phyloP scores from a whole-genome alignment of 2,113 vertebrate species.

The Calonectris borealis region DNA sequence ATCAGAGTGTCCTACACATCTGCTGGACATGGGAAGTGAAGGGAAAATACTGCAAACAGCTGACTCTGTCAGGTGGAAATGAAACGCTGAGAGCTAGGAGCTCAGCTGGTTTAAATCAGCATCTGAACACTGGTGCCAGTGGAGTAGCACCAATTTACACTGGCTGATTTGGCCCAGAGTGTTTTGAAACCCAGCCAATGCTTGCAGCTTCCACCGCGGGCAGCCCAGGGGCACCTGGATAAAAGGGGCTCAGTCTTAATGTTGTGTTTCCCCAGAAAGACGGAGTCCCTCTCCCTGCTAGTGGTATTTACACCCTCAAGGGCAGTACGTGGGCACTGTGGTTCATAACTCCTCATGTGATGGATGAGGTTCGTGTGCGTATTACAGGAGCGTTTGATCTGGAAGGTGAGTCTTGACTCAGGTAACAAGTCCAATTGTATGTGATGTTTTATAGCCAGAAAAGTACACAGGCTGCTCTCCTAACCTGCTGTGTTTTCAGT shows the following conservation, averaged over 20 bases:
- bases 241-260: neutral
- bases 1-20: neutral
- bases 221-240: neutral
- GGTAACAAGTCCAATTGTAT: neutral
- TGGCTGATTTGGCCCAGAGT: neutral
- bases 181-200: neutral
- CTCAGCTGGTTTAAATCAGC: neutral
- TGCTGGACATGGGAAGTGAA: neutral
- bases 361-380: fast-evolving
- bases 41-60: neutral
- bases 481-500: neutral
- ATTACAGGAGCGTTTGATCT: fast-evolving
- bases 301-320: neutral
- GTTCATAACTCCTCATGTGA: fast-evolving
- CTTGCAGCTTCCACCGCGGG: neutral
- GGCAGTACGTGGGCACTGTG: fast-evolving
- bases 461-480: neutral
- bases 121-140: neutral
- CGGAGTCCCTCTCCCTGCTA: fast-evolving
- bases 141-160: neutral
- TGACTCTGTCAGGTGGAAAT: neutral
- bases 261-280: fast-evolving
- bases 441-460: neutral
- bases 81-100: neutral
- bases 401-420: neutral